Conservation (phyloP, 2,797 vertebrate species). For the Prunella strophiata region DNA sequence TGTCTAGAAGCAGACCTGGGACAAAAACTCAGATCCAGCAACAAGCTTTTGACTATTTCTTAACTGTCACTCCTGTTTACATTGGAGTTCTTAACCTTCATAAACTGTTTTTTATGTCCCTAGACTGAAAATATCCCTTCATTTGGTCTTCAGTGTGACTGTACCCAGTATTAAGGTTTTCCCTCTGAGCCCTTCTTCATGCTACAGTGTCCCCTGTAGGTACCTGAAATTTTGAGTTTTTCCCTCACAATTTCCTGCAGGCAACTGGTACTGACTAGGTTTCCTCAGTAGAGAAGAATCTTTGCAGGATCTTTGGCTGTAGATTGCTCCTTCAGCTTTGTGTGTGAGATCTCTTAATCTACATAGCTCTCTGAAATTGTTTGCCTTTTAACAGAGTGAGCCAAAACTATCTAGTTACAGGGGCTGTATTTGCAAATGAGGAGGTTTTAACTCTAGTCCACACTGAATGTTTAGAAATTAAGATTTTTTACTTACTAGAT, state of each 20-base stretch:
- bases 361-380: background rate
- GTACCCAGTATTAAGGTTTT: background rate
- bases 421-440: background rate
- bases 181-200: background rate
- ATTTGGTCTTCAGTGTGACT: background rate
- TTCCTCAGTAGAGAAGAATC: background rate
- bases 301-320: background rate
- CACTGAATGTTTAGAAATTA: background rate
- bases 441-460: background rate
- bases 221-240: background rate
- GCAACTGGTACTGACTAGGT: background rate
- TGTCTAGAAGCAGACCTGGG: background rate
- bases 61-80: background rate
- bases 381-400: background rate
- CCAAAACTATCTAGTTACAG: background rate
- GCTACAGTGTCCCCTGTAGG: background rate
- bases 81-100: background rate
- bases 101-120: background rate
- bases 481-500: background rate
- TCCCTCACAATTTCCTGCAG: background rate
- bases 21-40: background rate
- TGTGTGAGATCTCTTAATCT: background rate
- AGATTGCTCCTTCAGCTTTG: background rate
- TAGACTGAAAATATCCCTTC: background rate
- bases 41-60: background rate